Evolutionary conservation across 1,140 invertebrate species (phyloP).

Genomic region (Trypoxylus dichotomus): DNA sequence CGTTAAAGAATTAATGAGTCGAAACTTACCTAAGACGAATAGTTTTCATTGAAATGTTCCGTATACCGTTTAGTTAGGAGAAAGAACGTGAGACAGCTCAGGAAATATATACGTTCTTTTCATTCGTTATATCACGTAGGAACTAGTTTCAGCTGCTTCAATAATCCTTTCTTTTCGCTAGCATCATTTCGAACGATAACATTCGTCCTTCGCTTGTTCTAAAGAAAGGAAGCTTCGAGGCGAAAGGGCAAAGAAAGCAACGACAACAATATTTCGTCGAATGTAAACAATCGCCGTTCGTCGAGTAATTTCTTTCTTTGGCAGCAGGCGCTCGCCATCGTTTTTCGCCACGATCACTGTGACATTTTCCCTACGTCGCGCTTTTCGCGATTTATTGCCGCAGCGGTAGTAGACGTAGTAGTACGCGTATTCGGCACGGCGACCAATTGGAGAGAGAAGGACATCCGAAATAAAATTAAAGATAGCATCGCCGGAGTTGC

Average conservation of each 20-base stretch:
- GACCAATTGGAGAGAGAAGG: background rate
- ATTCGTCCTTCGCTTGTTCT: constrained; percentile 1
- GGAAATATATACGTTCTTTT: background rate
- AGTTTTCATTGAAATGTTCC: too few relatives aligned
- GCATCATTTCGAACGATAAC: constrained; percentile 6
- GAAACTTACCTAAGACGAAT: too few relatives aligned
- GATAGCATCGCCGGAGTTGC: background rate
- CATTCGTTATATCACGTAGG: background rate
- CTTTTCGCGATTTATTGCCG: background rate
- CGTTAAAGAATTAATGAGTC: too few relatives aligned
- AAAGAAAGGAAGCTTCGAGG: background rate
- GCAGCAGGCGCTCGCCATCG: background rate
- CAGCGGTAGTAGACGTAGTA: background rate
- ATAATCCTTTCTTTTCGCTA: background rate
- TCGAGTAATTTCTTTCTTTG: background rate
- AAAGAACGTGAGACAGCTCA: too few relatives aligned
- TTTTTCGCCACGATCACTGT: background rate
- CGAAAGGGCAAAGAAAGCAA: constrained; percentile 5
- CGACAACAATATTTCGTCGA: background rate
- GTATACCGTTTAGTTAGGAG: too few relatives aligned
- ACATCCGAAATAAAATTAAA: background rate
- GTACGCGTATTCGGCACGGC: background rate
- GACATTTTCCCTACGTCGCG: background rate
- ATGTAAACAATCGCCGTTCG: background rate
- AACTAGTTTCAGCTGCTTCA: background rate